phyloP scores from a whole-genome alignment of 2,113 vertebrate genomes.

The Myocastor coypus region DNA sequence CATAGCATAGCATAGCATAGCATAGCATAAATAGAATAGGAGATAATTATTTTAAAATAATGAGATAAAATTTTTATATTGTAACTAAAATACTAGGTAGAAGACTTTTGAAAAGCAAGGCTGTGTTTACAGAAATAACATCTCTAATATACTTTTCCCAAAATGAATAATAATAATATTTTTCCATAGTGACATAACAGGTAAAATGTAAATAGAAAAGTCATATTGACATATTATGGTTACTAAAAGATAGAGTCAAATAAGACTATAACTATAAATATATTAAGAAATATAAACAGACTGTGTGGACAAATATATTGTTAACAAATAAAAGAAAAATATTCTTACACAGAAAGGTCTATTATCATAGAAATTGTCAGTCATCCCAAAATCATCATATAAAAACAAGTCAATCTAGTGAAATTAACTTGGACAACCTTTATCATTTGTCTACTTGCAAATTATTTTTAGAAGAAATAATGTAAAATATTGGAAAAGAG shows the following conservation, averaged over 20 bases:
- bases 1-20: no score
- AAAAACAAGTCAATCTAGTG: neutral
- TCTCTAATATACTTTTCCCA: neutral
- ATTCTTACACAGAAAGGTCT: neutral
- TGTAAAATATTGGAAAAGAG: neutral
- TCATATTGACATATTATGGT: neutral
- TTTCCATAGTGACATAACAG: neutral
- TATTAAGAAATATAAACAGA: neutral
- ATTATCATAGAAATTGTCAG: neutral
- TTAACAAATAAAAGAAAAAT: no score
- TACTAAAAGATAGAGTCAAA: neutral
- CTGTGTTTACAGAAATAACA: neutral
- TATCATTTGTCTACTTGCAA: neutral
- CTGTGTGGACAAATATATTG: neutral
- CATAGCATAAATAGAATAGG: no score
- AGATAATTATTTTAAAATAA: neutral
- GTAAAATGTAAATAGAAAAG: neutral
- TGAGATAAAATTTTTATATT: neutral
- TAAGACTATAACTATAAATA: neutral
- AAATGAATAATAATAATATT: neutral
- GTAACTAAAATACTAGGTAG: neutral
- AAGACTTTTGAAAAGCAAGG: neutral
- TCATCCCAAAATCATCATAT: neutral
- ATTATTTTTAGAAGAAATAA: neutral
- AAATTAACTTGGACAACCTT: neutral